These are phyloP conservation scores for Takifugu flavidus DNA, from an alignment of 2,113 vertebrate genomes.

Conservation along the genomic window DNA sequence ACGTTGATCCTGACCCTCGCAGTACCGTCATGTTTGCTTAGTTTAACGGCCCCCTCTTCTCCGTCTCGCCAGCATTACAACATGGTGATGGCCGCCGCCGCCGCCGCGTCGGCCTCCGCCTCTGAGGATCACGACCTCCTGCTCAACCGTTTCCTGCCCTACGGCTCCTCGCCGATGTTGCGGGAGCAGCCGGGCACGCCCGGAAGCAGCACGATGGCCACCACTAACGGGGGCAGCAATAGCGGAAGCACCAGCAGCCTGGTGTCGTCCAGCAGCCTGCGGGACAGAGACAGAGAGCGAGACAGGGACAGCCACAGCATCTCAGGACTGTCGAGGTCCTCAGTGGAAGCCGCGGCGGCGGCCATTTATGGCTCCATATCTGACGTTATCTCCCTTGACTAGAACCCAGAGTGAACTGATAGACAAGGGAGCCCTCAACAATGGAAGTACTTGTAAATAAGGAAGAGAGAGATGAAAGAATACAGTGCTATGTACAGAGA, in stretches of 20 bases:
- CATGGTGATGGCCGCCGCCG: slow-evolving; percentile 91
- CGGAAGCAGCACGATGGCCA: slow-evolving; percentile 78
- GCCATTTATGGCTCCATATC: slow-evolving; percentile 94
- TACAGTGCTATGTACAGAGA: slow-evolving; percentile 96
- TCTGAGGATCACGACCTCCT: slow-evolving; percentile 95
- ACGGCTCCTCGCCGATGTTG: slow-evolving; percentile 91
- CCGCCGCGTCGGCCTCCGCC: slow-evolving; percentile 81
- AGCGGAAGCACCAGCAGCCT: slow-evolving; percentile 95
- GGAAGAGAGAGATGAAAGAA: slow-evolving; percentile 65
- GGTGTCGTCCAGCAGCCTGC: slow-evolving; percentile 91
- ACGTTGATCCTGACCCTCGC: slow-evolving; percentile 30
- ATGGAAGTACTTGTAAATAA: slow-evolving; percentile 71
- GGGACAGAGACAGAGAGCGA: slow-evolving; percentile 82
- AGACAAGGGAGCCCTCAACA: slow-evolving; percentile 46
- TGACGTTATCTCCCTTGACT: slow-evolving; percentile 97
- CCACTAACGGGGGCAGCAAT: slow-evolving; percentile 84
- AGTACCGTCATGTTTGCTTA: neutral
- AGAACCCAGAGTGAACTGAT: slow-evolving; percentile 66
- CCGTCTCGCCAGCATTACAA: slow-evolving; percentile 86
- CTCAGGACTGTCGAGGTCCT: slow-evolving; percentile 77
- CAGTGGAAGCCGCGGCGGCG: slow-evolving; percentile 81
- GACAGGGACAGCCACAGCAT: slow-evolving; percentile 78
- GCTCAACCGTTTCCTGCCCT: slow-evolving; percentile 89
- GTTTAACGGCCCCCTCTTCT: neutral
- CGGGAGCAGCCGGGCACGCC: slow-evolving; percentile 89